phyloP scores from a whole-genome alignment of 1,140 invertebrate species.

The Diabrotica undecimpunctata region DNA sequence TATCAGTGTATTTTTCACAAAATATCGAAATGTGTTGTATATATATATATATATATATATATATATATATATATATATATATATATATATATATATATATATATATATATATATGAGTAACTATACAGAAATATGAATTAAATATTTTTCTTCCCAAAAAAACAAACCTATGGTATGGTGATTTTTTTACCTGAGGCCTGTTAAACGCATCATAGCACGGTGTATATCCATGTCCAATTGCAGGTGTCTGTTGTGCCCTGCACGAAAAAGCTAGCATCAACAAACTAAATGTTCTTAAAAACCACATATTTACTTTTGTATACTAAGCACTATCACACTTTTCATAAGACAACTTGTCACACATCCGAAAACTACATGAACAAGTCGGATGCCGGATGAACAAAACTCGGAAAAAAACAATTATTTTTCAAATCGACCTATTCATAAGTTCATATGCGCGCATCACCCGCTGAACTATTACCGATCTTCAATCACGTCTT shows the following conservation, averaged over 20 bases:
- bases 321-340: no score
- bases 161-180: no score
- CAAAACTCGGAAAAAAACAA: neutral
- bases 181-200: slow-evolving; percentile 32
- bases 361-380: no score
- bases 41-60: no score
- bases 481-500: slow-evolving; percentile 3
- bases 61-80: no score
- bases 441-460: slow-evolving; percentile 5
- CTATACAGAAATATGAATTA: no score
- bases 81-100: no score
- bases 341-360: no score
- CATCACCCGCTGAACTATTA: slow-evolving; percentile 1
- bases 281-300: slow-evolving; percentile 9
- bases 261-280: neutral
- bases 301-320: neutral
- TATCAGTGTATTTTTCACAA: no score
- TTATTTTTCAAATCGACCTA: slow-evolving; percentile 7
- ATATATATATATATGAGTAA: no score
- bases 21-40: no score
- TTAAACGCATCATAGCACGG: slow-evolving; percentile 37
- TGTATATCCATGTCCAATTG: slow-evolving; percentile 34
- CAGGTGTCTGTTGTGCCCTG: slow-evolving; percentile 29
- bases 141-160: no score
- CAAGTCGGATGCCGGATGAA: neutral